phyloP scores from a whole-genome alignment of 2,888 invertebrate genomes.

The Amorpha juglandis region DNA sequence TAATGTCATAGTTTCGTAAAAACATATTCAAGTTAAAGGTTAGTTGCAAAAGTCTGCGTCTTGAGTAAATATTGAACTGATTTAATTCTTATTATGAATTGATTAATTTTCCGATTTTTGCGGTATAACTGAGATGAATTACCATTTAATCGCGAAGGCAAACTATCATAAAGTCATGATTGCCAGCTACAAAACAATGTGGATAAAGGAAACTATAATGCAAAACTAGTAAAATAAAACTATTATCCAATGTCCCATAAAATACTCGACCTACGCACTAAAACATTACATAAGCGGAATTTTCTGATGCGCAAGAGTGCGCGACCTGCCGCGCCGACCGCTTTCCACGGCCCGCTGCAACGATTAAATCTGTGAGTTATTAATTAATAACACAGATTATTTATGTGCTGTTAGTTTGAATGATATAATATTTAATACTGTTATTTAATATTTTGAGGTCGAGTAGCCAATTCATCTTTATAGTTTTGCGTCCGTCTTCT shows the following conservation, averaged over 20 bases:
- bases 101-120: too few species aligned
- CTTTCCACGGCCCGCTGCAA: slow-evolving; percentile 61
- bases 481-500: not conserved
- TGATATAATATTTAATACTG: slow-evolving; percentile 7
- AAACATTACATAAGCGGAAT: slow-evolving; percentile 32
- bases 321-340: slow-evolving; percentile 36
- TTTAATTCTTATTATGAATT: too few species aligned
- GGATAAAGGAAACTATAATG: not conserved
- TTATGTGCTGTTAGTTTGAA: not conserved
- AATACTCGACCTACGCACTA: not conserved
- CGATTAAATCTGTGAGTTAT: slow-evolving; percentile 36
- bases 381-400: slow-evolving; percentile 40
- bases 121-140: too few species aligned
- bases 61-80: too few species aligned
- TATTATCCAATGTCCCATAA: not conserved
- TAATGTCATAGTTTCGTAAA: not conserved
- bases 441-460: slow-evolving; percentile 11
- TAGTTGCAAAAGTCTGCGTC: too few species aligned
- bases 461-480: not conserved
- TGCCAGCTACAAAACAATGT: not conserved
- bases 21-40: too few species aligned
- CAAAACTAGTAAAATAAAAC: not conserved
- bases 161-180: not conserved
- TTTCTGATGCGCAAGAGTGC: slow-evolving; percentile 41
- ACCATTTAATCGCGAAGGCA: too few species aligned